Conservation (phyloP, 2,113 vertebrate species). For the Bombycilla garrulus region DNA sequence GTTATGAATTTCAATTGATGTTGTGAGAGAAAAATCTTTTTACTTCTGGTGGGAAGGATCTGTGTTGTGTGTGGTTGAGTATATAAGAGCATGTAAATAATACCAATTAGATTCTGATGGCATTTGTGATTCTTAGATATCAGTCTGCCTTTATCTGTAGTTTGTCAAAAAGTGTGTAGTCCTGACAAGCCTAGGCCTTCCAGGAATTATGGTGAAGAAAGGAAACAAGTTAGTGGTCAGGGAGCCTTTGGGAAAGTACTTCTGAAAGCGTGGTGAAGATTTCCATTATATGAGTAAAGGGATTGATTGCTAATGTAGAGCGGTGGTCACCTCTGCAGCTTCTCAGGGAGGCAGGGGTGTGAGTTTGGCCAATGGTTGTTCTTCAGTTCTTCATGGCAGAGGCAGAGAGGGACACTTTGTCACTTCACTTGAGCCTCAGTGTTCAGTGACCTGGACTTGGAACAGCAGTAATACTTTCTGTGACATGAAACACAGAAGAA, state of each 20-base stretch:
- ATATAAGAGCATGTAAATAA: not conserved
- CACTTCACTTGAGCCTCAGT: not conserved
- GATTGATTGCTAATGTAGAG: not conserved
- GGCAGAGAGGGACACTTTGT: not conserved
- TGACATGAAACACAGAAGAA: not conserved
- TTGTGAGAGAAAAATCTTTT: not conserved
- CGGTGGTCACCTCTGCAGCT: not conserved
- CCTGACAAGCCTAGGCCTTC: not conserved
- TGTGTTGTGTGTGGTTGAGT: not conserved
- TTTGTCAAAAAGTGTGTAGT: not conserved
- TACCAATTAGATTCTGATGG: not conserved
- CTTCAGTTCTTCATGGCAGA: not conserved
- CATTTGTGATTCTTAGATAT: not conserved
- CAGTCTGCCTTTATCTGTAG: not conserved
- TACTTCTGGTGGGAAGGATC: not conserved
- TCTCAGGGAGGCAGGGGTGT: fast-evolving
- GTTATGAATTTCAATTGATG: not conserved
- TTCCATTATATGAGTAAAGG: not conserved
- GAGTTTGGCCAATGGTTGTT: not conserved
- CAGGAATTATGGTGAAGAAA: not conserved
- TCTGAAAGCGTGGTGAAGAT: not conserved
- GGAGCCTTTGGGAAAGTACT: not conserved
- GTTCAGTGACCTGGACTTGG: not conserved
- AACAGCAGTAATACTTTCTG: not conserved
- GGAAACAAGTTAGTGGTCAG: fast-evolving